Evolutionary conservation across 2,888 invertebrate species (phyloP), one percentile per base, ranked within the genome.

Genomic region (Branchellion lobata): DNA sequence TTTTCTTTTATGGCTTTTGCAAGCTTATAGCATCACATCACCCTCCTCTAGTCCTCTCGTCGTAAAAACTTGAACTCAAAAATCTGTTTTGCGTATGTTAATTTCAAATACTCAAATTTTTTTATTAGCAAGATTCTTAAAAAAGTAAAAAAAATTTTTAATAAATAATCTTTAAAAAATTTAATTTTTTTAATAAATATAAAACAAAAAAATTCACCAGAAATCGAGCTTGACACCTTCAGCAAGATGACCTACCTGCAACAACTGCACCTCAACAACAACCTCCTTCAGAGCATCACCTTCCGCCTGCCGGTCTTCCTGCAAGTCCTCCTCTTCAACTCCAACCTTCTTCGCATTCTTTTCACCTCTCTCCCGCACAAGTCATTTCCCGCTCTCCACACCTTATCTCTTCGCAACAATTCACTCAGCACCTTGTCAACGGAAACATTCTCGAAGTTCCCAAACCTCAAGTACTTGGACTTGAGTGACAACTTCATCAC

Each of bases 381-480:
- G 21, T n/a, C 61, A 5, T n/a, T 24, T 57, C 61, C n/a, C 24
- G 3, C 24, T 24, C 61, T 24, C 5, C 61, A 57, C 24, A 40
- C 40, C 40, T n/a, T 57, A 18, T 57, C n/a, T 57, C 61, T 57
- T 5, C 61, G 24, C 61, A 18, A 57, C 61, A 57, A 57, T n/a
- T 24, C 21, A 5, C 3, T 57, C 61, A 57, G n/a, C 61, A 90
- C 96, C 79, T 88, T 89, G 75, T 90, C 90, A 1, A 91, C 96
- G 47, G 94, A 95, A 87, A 93, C 94, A 75, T 94, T 94, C 85
- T 93, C 95, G 0, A 89, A 96, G 80, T 93, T 94, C 0, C 90
- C 94, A 78, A 88, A 94, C 81, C 94, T 93, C 86, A 91, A 92
- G 86, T 90, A 96, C 34, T 90, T 92, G 79, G 91, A 93, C 83